Base-by-base conservation (phyloP, 2,797 vertebrate species). In the Pipistrellus pipistrellus region DNA sequence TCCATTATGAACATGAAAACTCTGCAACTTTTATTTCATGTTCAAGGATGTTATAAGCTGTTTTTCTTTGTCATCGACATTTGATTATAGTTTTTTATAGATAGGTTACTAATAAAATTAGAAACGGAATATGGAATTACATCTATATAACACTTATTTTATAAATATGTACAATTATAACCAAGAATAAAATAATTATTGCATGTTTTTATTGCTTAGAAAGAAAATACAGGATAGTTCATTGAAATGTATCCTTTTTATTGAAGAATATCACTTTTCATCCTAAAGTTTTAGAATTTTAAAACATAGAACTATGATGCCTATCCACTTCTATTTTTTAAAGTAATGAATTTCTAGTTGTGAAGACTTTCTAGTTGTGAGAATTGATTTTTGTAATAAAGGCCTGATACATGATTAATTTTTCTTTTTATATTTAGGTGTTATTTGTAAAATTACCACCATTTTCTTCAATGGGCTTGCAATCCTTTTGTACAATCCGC, bases 401-500 rank as follows among this genome's bases (percentile, higher is more conserved):
- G 20, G 5, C 9, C 17, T 4, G 86, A 82, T 62, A 0, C 10
- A 44, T 88, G 72, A 75, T 48, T 96, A 41, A 44, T 96, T 94
- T 51, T 96, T 8, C 91, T 97, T 75, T 96, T 92, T 96, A 27
- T 73, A 76, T 97, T 84, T 97, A 98, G 98, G 97, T 98, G 97
- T 97, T 94, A 92, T 66, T 96, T 98, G 98, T 96, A 98, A 98
- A 98, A n/a, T 95, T 77, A 4, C 98, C 95, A 97, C 98, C 0
- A 93, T 98, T n/a, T 12, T 97, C 96, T 98, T 98, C 98, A 96
- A 96, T 25, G 38, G 98, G 15, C n/a, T 94, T 93, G 98, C 98
- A 46, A 9, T 97, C 57, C 96, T 97, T 92, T 95, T 98, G 51
- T 98, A 98, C 95, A 98, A 98, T 66, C 98, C 98, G 46, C 98